These are phyloP conservation scores for Malurus alboscapulatus DNA, from an alignment of 2,113 vertebrate species.

Conservation along the genomic window DNA sequence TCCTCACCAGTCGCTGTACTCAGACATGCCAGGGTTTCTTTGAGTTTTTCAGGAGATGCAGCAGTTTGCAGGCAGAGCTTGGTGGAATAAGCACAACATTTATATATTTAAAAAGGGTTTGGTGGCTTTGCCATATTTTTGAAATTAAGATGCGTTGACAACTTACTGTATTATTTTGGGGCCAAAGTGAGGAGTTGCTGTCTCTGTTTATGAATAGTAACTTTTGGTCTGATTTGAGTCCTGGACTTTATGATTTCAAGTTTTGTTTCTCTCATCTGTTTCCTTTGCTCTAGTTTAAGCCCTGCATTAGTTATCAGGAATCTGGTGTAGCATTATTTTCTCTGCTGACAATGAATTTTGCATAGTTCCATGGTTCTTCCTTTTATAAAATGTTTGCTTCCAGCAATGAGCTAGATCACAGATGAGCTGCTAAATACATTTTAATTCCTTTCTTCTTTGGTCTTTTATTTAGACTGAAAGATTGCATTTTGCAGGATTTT, in stretches of 20 bases:
- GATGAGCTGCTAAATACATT: neutral
- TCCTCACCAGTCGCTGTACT: neutral
- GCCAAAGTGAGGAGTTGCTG: neutral
- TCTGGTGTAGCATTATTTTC: neutral
- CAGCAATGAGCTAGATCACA: neutral
- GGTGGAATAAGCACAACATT: neutral
- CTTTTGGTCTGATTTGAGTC: neutral
- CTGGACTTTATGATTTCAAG: neutral
- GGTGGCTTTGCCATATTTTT: neutral
- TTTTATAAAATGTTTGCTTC: neutral
- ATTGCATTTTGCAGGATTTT: neutral
- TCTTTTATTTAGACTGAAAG: neutral
- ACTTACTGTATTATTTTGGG: neutral
- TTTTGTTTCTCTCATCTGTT: neutral
- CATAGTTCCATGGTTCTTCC: neutral
- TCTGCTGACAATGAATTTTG: neutral
- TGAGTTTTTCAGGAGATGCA: neutral
- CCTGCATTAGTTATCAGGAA: neutral
- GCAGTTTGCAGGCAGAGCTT: neutral
- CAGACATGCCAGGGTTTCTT: neutral
- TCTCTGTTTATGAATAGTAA: neutral
- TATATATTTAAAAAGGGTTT: neutral
- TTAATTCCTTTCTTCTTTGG: neutral
- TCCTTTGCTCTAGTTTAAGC: neutral
- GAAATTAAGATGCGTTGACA: neutral